These are phyloP conservation scores for Gallinago paraguaiae DNA, from an alignment of 2,113 vertebrate species.

Conservation along the genomic window DNA sequence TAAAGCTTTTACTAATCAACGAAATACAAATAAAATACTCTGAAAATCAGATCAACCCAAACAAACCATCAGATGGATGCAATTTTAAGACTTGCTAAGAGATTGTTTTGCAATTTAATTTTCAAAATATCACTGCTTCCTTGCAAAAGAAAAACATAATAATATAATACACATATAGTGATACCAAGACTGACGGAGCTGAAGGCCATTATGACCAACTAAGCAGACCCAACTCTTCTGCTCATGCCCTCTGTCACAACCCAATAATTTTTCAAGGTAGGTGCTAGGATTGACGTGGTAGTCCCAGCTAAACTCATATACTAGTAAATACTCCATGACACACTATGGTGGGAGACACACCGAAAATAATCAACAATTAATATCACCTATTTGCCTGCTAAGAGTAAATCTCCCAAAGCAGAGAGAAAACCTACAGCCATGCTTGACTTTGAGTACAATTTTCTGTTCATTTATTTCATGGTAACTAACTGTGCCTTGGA, in stretches of 20 bases:
- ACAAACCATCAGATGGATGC: background rate
- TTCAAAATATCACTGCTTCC: background rate
- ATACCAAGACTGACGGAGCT: background rate
- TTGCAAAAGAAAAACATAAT: background rate
- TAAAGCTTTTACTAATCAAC: conserved; percentile 39
- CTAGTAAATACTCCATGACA: background rate
- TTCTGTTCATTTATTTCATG: background rate
- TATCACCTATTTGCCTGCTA: background rate
- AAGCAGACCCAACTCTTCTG: background rate
- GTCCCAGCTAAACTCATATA: background rate
- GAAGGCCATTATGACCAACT: background rate
- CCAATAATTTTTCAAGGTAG: background rate
- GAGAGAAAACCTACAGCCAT: background rate
- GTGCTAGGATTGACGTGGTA: background rate
- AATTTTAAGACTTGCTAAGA: conserved; percentile 8
- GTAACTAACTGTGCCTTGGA: background rate
- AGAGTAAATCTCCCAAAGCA: background rate
- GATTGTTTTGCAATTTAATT: conserved; percentile 13
- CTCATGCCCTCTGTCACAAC: background rate
- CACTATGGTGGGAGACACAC: background rate
- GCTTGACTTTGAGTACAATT: background rate
- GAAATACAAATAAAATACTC: background rate
- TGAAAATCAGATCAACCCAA: background rate
- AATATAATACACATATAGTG: background rate
- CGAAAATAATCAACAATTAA: background rate